phyloP scores from a whole-genome alignment of 1,140 invertebrate species.

The Psilanteris sp. region DNA sequence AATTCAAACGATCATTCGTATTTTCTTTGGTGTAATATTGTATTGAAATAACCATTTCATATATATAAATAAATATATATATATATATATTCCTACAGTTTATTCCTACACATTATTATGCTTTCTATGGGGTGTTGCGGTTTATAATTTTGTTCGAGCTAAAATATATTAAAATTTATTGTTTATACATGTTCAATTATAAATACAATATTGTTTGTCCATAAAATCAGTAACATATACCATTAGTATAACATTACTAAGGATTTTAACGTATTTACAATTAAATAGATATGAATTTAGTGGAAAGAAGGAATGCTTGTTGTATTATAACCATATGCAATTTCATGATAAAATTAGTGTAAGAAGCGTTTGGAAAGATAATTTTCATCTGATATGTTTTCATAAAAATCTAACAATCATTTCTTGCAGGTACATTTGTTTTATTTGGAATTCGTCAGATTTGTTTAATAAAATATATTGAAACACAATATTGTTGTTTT shows the following conservation, averaged over 20 bases:
- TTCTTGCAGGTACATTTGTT: conserved; percentile 45
- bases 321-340: not conserved
- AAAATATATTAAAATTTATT: not conserved
- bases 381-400: conserved; percentile 18
- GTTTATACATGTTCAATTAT: too few species aligned
- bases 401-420: conserved; percentile 21
- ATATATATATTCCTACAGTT: conserved; percentile 60
- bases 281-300: too few species aligned
- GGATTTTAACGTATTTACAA: too few species aligned
- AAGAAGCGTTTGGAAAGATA: conserved; percentile 6
- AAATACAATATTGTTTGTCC: too few species aligned
- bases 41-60: conserved; percentile 63
- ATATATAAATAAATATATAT: too few species aligned
- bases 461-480: conserved; percentile 18
- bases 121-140: conserved; percentile 59
- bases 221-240: too few species aligned
- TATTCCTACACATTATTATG: conserved; percentile 62
- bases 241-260: too few species aligned
- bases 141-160: conserved; percentile 18
- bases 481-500: conserved; percentile 21
- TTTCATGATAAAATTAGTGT: not conserved
- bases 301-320: conserved; percentile 18
- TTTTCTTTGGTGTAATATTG: conserved; percentile 74
- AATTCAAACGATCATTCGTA: conserved; percentile 66
- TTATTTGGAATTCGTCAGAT: conserved; percentile 32